Conservation (phyloP, 2,888 invertebrate genomes). For the Silvanus unidentatus region DNA sequence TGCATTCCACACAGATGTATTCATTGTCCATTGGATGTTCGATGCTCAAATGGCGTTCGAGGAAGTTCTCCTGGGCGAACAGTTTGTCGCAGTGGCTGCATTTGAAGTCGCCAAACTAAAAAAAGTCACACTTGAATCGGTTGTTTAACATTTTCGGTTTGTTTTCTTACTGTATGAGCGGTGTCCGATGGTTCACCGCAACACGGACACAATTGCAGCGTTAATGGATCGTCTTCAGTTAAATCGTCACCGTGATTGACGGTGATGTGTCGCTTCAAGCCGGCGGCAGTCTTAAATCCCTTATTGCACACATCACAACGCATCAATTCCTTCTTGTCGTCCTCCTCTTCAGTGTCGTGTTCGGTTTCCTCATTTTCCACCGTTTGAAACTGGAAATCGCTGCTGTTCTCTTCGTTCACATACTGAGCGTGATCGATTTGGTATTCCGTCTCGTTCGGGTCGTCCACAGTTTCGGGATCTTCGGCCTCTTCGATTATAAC, state of each 20-base stretch:
- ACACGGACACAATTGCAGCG: constrained; percentile 50
- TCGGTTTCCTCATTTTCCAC: constrained; percentile 12
- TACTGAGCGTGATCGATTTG: constrained; percentile 14
- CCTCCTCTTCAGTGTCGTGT: constrained; percentile 8
- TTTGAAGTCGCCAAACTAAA: constrained; percentile 50
- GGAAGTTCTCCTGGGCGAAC: constrained; percentile 62
- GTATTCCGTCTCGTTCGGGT: constrained; percentile 8
- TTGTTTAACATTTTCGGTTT: too few relatives aligned
- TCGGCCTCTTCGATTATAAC: constrained; percentile 12
- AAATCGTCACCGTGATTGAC: constrained; percentile 32
- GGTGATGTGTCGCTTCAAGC: constrained; percentile 43
- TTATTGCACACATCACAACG: constrained; percentile 27
- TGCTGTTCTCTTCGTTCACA: constrained; percentile 18
- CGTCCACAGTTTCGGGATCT: not conserved
- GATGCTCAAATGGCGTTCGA: constrained; percentile 59
- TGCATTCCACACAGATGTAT: constrained; percentile 61
- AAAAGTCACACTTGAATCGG: too few relatives aligned
- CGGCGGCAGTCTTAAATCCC: constrained; percentile 37
- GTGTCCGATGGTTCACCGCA: constrained; percentile 53
- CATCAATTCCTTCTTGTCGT: constrained; percentile 8
- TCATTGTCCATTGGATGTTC: constrained; percentile 61
- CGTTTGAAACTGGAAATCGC: constrained; percentile 11
- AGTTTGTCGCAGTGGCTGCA: constrained; percentile 64
- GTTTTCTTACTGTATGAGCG: constrained; percentile 48
- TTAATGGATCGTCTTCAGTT: constrained; percentile 37